Base-by-base conservation (phyloP, 2,113 vertebrate genomes). In the Opisthocomus hoazin region DNA sequence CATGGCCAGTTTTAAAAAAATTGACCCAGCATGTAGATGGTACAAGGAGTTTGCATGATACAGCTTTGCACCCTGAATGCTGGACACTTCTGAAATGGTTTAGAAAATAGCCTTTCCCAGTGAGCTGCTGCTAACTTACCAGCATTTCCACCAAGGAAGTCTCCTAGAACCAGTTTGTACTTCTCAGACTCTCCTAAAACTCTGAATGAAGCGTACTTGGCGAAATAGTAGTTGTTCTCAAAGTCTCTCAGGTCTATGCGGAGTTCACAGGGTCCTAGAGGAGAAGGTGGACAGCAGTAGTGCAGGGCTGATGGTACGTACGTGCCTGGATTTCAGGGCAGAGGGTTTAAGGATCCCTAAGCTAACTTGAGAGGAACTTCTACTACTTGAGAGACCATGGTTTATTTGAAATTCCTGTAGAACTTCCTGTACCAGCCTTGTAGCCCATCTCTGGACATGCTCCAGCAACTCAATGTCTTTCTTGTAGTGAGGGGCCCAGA, bases 121-220 rank as follows among this genome's bases (percentile, higher is more conserved):
- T 36, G 15, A 73, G 11, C 21, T 84, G 50, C 41, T 74, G 71
- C 50, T 53, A n/a, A 85, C 90, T 93, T 77, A 96, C 95, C 94
- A 4, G 91, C 87, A 0, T 89, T 93, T 61, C 96, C 93, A 69
- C 69, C 94, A n/a, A 87, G 53, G 73, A 95, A 94, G 27, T 80
- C 82, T 54, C 94, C 94, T 63, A 94, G 75, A 39, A 96, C 22
- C 11, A 97, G 75, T 57, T 93, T 94, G 71, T 97, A 96, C 73
- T 97, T 96, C 87, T 95, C 85, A 64, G 83, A 63, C 78, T 97
- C 90, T 86, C 87, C 96, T 54, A 95, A 91, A 61, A 96, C 51
- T 92, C 81, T 77, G 78, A 97, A 96, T 4, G 87, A 95, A 12
- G 65, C 7, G 0, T 96, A 97, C 53, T 91, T 97, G 61, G 94